Evolutionary conservation across 2,797 vertebrate species (phyloP).

Genomic region (Rhincodon typus): DNA sequence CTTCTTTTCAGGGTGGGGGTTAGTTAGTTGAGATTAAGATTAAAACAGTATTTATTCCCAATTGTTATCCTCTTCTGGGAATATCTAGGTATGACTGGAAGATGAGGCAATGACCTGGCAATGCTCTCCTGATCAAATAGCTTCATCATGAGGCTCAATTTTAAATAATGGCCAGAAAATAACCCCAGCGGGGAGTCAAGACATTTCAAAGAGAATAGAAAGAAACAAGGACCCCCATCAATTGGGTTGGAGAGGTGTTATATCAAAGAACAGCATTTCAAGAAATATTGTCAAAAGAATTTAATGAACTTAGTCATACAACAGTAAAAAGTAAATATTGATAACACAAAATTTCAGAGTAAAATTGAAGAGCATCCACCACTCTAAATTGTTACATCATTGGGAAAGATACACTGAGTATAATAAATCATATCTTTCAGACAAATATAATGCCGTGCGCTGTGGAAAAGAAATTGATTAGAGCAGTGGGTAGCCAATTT

Average conservation of each 20-base stretch:
- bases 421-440: neutral
- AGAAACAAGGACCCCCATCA: neutral
- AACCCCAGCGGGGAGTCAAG: neutral
- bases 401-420: neutral
- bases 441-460: neutral
- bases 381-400: neutral
- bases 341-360: neutral
- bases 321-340: neutral
- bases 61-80: neutral
- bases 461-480: neutral
- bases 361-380: neutral
- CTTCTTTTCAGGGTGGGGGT: neutral
- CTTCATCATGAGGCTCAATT: neutral
- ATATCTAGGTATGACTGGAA: neutral
- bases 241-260: neutral
- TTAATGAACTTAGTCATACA: neutral
- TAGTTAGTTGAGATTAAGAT: neutral
- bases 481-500: neutral
- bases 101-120: neutral
- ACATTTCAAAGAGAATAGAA: neutral
- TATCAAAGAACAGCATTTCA: neutral
- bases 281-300: neutral
- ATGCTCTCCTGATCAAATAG: neutral
- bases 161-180: neutral
- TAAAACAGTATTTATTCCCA: neutral